Percentiles rank a stretch among this genome's conserved stretches.
These are phyloP conservation scores for Tetranychus urticae DNA, from an alignment of 1,140 invertebrate genomes.

Conservation along the genomic window DNA sequence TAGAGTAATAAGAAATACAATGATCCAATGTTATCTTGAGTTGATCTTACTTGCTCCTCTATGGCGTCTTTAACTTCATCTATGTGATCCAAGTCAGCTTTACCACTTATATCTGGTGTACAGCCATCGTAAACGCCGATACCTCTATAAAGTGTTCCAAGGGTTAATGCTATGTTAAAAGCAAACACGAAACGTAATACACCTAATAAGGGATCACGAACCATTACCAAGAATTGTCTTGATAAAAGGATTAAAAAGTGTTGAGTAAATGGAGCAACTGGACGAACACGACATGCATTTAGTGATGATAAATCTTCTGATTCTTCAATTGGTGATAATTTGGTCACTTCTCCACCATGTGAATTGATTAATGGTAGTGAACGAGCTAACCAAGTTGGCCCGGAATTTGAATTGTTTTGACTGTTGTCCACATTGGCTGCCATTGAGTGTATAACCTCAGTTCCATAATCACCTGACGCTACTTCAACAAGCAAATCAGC, in stretches of 20 bases:
- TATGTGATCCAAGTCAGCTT: not conserved
- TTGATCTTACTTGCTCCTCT: not conserved
- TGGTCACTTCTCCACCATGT: no score
- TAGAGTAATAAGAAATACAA: not conserved
- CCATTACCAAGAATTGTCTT: not conserved
- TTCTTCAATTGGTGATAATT: no score
- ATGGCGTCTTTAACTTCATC: not conserved
- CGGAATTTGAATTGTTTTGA: not conserved
- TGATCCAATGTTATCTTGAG: not conserved
- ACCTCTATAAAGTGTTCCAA: not conserved
- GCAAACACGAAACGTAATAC: not conserved
- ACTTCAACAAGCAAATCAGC: conserved; percentile 4
- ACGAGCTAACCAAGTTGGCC: no score
- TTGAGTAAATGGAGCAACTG: not conserved
- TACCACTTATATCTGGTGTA: not conserved
- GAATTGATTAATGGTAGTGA: no score
- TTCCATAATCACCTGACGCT: not conserved
- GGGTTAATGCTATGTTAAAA: not conserved
- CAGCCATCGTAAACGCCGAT: not conserved
- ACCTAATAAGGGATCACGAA: not conserved
- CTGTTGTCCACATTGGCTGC: not conserved
- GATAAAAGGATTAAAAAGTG: not conserved
- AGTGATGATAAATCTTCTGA: no score
- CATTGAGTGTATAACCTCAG: not conserved
- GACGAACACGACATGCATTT: no score